Conservation (phyloP, 2,113 vertebrate species). For the Columba livia region DNA sequence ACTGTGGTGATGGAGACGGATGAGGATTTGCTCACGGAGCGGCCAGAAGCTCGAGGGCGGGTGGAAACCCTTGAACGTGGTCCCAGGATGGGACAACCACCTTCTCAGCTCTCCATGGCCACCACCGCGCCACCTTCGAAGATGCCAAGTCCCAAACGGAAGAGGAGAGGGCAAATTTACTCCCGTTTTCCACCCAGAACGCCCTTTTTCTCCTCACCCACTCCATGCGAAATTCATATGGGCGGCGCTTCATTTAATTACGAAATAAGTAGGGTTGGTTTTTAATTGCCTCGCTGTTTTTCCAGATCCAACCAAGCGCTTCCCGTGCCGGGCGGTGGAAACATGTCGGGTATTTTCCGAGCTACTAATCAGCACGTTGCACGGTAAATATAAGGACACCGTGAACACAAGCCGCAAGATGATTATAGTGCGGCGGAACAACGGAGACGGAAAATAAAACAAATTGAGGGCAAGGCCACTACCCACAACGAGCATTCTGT, state of each 20-base stretch:
- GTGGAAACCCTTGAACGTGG: neutral
- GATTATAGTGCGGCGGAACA: neutral
- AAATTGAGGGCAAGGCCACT: neutral
- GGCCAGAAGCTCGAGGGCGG: neutral
- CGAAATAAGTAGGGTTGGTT: neutral
- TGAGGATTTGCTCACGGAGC: neutral
- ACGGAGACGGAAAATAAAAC: neutral
- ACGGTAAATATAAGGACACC: neutral
- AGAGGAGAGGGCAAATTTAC: neutral
- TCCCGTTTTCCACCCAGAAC: neutral
- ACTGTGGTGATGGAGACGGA: neutral
- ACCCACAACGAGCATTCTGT: neutral
- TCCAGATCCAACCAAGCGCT: neutral
- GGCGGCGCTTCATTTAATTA: neutral
- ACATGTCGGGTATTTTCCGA: neutral
- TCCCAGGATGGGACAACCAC: neutral
- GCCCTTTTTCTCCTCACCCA: rapidly evolving
- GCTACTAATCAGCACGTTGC: neutral
- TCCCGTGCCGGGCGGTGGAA: neutral
- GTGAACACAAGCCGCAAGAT: neutral
- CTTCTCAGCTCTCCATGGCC: neutral
- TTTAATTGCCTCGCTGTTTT: neutral
- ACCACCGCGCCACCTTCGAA: neutral
- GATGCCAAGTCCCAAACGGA: rapidly evolving
- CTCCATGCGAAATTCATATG: too few relatives aligned